Conservation (phyloP, 2,113 vertebrate genomes). For the Pelecanoides urinatrix region DNA sequence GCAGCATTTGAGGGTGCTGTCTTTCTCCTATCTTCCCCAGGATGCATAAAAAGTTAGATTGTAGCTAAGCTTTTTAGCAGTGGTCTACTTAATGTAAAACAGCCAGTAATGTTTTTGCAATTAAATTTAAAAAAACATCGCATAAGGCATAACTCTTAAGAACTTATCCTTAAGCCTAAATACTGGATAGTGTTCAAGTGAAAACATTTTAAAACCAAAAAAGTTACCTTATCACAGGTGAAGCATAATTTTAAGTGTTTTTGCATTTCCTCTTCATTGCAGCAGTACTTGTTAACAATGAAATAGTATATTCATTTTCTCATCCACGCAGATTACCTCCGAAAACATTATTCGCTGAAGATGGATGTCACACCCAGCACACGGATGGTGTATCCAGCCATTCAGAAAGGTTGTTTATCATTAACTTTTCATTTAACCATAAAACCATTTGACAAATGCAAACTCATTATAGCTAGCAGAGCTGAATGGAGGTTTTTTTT, state of each 20-base stretch:
- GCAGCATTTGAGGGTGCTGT: background rate
- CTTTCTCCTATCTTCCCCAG: background rate
- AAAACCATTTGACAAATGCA: slow-evolving; percentile 58
- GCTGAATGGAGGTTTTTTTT: background rate
- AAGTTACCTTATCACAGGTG: background rate
- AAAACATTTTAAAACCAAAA: background rate
- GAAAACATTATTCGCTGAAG: background rate
- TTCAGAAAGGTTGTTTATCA: slow-evolving; percentile 40
- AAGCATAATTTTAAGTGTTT: background rate
- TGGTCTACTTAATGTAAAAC: background rate
- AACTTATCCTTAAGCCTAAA: background rate
- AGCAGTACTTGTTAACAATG: background rate
- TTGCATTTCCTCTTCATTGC: background rate
- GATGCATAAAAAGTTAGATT: background rate
- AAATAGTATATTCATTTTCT: slow-evolving; percentile 51
- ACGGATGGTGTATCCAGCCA: background rate
- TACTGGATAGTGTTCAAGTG: background rate
- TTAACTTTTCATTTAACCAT: slow-evolving; percentile 63
- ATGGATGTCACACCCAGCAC: background rate
- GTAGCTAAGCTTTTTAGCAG: background rate
- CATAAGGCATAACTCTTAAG: background rate
- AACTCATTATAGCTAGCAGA: slow-evolving; percentile 44
- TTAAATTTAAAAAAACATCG: background rate
- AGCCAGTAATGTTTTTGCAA: background rate
- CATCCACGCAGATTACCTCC: background rate